Percentiles rank a stretch among this genome's conserved stretches.
Conservation (phyloP, 2,888 invertebrate genomes). For the Ectemnius lituratus region DNA sequence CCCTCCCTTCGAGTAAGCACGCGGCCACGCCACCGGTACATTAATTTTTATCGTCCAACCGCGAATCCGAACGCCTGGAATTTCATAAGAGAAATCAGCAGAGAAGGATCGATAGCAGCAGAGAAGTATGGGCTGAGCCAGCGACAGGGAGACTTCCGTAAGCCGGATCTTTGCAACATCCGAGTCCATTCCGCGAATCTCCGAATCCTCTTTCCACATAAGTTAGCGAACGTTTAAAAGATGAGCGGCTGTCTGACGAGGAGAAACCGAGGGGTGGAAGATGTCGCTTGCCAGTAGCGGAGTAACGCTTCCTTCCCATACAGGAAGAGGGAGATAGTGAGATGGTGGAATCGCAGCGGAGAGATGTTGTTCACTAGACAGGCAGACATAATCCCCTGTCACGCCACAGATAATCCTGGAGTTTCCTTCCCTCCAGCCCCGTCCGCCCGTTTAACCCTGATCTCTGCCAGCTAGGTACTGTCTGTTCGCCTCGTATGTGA, state of each 20-base stretch:
- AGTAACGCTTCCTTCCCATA: background rate
- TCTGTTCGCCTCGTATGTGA: slow-evolving; percentile 1
- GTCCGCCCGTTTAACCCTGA: slow-evolving; percentile 25
- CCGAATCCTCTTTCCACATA: too few relatives aligned
- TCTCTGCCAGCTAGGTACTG: background rate
- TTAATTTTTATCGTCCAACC: slow-evolving; percentile 46
- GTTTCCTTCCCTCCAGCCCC: slow-evolving; percentile 12
- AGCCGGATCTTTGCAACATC: background rate
- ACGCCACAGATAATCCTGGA: slow-evolving; percentile 50
- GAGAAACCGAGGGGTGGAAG: too few relatives aligned
- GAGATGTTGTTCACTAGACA: slow-evolving; percentile 43
- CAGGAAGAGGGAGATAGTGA: slow-evolving; percentile 26
- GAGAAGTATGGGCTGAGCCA: background rate
- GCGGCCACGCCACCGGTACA: slow-evolving; percentile 5
- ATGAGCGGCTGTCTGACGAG: too few relatives aligned
- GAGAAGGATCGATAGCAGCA: background rate
- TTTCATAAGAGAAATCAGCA: background rate
- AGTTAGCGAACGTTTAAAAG: too few relatives aligned
- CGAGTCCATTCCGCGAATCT: background rate
- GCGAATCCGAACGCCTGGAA: background rate
- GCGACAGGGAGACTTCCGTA: background rate
- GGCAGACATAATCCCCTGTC: slow-evolving; percentile 55
- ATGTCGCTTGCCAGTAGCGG: background rate
- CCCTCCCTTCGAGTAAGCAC: background rate
- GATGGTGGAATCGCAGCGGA: slow-evolving; percentile 23